Evolutionary conservation across 2,113 vertebrate genomes (phyloP), one percentile per base, ranked within the genome.

Genomic region (Lota lota): DNA sequence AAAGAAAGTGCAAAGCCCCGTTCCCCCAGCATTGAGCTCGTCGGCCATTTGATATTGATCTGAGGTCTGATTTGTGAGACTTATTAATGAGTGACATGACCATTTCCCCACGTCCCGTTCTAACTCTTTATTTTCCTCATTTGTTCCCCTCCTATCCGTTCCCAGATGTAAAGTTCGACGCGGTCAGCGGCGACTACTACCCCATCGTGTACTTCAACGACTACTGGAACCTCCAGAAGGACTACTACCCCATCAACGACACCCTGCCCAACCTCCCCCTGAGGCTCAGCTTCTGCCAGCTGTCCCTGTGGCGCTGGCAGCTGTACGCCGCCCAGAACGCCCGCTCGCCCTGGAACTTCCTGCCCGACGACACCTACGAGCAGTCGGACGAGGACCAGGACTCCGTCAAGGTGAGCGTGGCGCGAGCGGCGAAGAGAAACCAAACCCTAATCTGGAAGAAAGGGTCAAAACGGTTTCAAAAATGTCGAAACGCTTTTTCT

Each of bases 181-280:
- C 95, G 0, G 93, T 98, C 63, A 98, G 96, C 0, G 97, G 96
- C 0, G 97, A 99, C 68, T 98, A 98, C 81, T 99, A 94, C 83
- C 97, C 96, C 53, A 97, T 99, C 36, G 89, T 98, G 8, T 98
- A 98, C 84, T 97, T 98, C 90, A 98, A 99, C 0, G 96, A 99
- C 74, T 99, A 98, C 92, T 99, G 97, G 97, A 98, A 99, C 89
- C 93, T 98, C 70, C 97, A 98, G 90, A 95, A 95, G 83, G 97
- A 99, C 7, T 96, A 98, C 58, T 96, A 93, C 81, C 94, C 96
- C 68, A 93, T 99, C 79, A 99, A 99, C 0, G 93, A 94, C 2
- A 92, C 88, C 0, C 82, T 97, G 76, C 79, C 78, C 24, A 88
- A 81, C 24, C 87, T 99, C 50, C 96, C 96, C 0, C 90, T 98